Percentiles rank a stretch among this genome's conserved stretches.
These are phyloP conservation scores for Trichogramma dendrolimi DNA, from an alignment of 2,888 invertebrate genomes.

Conservation along the genomic window DNA sequence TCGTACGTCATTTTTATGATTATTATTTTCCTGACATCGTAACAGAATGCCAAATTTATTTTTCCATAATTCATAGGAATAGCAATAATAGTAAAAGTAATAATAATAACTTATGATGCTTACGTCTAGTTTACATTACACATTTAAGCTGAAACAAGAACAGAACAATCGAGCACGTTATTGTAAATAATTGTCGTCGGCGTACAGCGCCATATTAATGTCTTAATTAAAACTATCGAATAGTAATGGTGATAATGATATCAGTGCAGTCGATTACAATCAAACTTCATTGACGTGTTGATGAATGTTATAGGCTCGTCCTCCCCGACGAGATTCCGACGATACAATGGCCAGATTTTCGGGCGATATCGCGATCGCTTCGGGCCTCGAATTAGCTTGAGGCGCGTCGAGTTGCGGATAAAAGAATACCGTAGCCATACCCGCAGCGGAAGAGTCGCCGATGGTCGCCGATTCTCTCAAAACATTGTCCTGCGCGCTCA, in stretches of 20 bases:
- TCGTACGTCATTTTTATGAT: too few relatives aligned
- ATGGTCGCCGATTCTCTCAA: constrained; percentile 46
- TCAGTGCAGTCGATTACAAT: constrained; percentile 10
- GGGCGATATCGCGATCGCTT: constrained; percentile 18
- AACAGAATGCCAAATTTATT: too few relatives aligned
- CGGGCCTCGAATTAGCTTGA: constrained; percentile 13
- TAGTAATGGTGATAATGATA: background rate
- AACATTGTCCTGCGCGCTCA: constrained; percentile 49
- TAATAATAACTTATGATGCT: too few relatives aligned
- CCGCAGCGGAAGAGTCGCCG: constrained; percentile 37
- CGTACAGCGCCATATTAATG: background rate
- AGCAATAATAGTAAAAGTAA: too few relatives aligned
- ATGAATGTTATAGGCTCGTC: constrained; percentile 49
- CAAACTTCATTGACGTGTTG: constrained; percentile 50
- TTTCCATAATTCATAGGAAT: too few relatives aligned
- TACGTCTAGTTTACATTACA: too few relatives aligned
- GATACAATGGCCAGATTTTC: constrained; percentile 42
- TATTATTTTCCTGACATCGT: too few relatives aligned
- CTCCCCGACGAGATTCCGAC: constrained; percentile 47
- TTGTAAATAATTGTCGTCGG: constrained; percentile 1
- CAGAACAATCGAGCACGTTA: too few relatives aligned
- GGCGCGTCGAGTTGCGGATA: constrained; percentile 39
- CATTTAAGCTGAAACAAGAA: too few relatives aligned
- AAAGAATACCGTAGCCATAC: constrained; percentile 44
- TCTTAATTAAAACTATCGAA: background rate